Evolutionary conservation across 2,888 invertebrate genomes (phyloP), one percentile per base, ranked within the genome.

Genomic region (Apodemia zela): DNA sequence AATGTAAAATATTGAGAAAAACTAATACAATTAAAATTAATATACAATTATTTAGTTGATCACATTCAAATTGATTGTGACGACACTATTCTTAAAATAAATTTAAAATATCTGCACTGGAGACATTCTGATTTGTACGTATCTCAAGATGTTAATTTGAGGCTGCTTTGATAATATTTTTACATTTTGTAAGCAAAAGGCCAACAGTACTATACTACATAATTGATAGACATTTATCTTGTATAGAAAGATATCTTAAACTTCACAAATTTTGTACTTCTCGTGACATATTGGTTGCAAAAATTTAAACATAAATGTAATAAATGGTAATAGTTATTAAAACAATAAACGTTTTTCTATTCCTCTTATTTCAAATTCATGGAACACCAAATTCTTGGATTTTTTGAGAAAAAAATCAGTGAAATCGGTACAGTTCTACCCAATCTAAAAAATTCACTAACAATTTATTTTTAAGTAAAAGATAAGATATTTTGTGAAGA

Each of bases 401-500:
- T 87, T 90, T 89, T 89, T 87, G 75, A 73, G 8, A 33, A 70
- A 81, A 89, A 90, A 87, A 82, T 75, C 87, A 84, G 80, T 78
- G 73, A 89, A 87, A 77, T 80, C 77, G 82, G 87, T 85, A 76
- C 87, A 66, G 66, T 45, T 49, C 73, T 59, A 2, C 60, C 71
- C 79, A 69, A 67, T 73, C 69, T 67, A 72, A 76, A 67, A 81
- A 84, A 80, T 75, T 68, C 75, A 77, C 63, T 64, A 72, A 65
- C 65, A 66, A 57, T 18, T 58, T 38, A 13, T 13, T 38, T 38
- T 38, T 8, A 38, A 38, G 38, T 29, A 29, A 29, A 5, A 4
- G 13, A 38, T 13, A 21, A 38, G 38, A 13, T 38, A 13, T 38
- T 38, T 38, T 3, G 13, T 0, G 4, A 38, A 38, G 38, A 38